Evolutionary conservation across 2,888 invertebrate species (phyloP).

Genomic region (Campaea margaritaria): DNA sequence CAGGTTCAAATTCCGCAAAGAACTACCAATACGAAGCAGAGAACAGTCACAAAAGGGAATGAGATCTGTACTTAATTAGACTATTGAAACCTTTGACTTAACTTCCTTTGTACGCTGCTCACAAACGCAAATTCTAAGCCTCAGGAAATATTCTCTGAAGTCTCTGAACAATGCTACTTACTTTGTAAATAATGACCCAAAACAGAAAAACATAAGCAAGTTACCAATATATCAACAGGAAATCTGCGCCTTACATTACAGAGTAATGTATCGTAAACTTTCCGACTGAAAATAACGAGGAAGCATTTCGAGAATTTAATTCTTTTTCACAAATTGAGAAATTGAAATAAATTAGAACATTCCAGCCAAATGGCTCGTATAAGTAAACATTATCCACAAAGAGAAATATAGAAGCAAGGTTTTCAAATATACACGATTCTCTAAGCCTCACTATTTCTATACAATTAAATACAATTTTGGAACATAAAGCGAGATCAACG

Average conservation of each 20-base stretch:
- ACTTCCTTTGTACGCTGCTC: slow-evolving; percentile 21
- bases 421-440: too few species aligned
- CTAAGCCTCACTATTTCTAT: not conserved
- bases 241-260: slow-evolving; percentile 25
- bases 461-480: not conserved
- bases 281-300: slow-evolving; percentile 2
- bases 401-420: too few species aligned
- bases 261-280: slow-evolving; percentile 19
- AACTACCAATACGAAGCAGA: slow-evolving; percentile 9
- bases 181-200: slow-evolving; percentile 15
- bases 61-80: slow-evolving; percentile 30
- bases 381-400: too few species aligned
- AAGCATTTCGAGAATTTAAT: slow-evolving; percentile 5
- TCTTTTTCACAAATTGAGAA: not conserved
- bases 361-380: not conserved
- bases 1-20: slow-evolving; percentile 6
- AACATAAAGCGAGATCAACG: not conserved
- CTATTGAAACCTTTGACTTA: slow-evolving; percentile 29
- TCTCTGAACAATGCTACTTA: slow-evolving; percentile 15
- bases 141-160: slow-evolving; percentile 12
- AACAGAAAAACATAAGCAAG: slow-evolving; percentile 15
- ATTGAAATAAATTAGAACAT: not conserved
- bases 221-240: slow-evolving; percentile 28
- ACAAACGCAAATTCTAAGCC: slow-evolving; percentile 23
- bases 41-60: slow-evolving; percentile 16